These are phyloP conservation scores for Tinamus guttatus DNA, from an alignment of 2,113 vertebrate species.

Conservation along the genomic window DNA sequence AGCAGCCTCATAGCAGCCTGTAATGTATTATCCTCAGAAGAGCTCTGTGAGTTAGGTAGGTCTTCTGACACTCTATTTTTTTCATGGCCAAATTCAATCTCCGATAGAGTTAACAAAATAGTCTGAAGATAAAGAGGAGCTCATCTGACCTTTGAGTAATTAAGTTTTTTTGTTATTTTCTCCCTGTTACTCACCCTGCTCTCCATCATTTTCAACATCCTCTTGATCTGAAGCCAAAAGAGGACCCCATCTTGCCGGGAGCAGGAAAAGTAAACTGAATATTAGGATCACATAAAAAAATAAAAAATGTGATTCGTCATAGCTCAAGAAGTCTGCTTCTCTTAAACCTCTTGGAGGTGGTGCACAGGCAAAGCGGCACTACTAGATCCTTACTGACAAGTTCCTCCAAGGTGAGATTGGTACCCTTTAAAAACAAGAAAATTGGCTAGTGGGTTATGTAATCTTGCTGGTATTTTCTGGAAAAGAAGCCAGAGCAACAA, in stretches of 20 bases:
- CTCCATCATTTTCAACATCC: neutral
- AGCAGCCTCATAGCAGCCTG: neutral
- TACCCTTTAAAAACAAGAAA: neutral
- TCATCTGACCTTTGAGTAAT: conserved; percentile 46
- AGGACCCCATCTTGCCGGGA: conserved; percentile 17
- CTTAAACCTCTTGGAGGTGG: conserved; percentile 4
- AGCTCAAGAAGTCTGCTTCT: neutral
- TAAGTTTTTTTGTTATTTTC: conserved; percentile 31
- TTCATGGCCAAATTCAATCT: neutral
- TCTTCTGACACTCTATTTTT: neutral
- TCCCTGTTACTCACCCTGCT: neutral
- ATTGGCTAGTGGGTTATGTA: neutral
- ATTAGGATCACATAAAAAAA: neutral
- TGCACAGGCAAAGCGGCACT: neutral
- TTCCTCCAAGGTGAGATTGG: neutral
- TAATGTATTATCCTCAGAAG: neutral
- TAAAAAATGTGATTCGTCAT: conserved; percentile 36
- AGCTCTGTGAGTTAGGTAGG: neutral
- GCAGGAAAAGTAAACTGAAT: conserved; percentile 51
- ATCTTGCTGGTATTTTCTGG: neutral
- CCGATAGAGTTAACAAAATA: neutral
- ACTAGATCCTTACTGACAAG: neutral
- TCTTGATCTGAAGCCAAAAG: conserved; percentile 16
- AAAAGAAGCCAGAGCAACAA: neutral
- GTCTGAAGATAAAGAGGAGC: neutral